phyloP scores from a whole-genome alignment of 1,140 invertebrate species.

The Plectrocnemia conspersa region DNA sequence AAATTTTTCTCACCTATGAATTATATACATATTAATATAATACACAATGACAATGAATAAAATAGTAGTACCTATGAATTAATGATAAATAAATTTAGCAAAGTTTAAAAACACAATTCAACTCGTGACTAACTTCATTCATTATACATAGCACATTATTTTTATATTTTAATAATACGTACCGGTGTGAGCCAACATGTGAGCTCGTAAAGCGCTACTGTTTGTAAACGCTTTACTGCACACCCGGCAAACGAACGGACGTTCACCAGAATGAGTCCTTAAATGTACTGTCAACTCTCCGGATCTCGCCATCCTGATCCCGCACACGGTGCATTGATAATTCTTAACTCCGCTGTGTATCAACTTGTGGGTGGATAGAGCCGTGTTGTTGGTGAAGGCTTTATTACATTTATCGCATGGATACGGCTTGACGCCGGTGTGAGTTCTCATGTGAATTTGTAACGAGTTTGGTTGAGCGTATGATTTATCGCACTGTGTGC shows the following conservation, averaged over 20 bases:
- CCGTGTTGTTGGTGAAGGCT: constrained; percentile 26
- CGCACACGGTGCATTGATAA: constrained; percentile 25
- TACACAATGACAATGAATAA: no score
- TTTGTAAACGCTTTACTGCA: constrained; percentile 38
- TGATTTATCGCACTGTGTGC: constrained; percentile 41
- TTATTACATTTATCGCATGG: constrained; percentile 21
- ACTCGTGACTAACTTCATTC: not conserved
- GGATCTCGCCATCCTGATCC: constrained; percentile 25
- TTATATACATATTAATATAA: not conserved
- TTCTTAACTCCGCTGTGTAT: constrained; percentile 30
- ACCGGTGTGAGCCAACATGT: constrained; percentile 25
- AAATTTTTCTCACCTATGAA: constrained; percentile 24
- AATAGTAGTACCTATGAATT: no score
- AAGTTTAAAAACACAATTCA: not conserved
- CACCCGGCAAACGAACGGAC: constrained; percentile 33
- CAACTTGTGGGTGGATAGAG: constrained; percentile 24
- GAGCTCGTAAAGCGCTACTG: constrained; percentile 16
- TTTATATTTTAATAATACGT: not conserved
- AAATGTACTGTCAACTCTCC: constrained; percentile 33
- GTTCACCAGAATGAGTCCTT: constrained; percentile 51
- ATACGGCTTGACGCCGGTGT: constrained; percentile 24
- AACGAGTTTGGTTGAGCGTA: constrained; percentile 24
- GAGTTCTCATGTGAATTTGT: constrained; percentile 26
- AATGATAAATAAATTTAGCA: not conserved
- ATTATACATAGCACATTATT: not conserved